Percentiles rank a stretch among this genome's conserved stretches.
Evolutionary conservation across 2,113 vertebrate species (phyloP).

Genomic region (Cyanoliseus patagonus): DNA sequence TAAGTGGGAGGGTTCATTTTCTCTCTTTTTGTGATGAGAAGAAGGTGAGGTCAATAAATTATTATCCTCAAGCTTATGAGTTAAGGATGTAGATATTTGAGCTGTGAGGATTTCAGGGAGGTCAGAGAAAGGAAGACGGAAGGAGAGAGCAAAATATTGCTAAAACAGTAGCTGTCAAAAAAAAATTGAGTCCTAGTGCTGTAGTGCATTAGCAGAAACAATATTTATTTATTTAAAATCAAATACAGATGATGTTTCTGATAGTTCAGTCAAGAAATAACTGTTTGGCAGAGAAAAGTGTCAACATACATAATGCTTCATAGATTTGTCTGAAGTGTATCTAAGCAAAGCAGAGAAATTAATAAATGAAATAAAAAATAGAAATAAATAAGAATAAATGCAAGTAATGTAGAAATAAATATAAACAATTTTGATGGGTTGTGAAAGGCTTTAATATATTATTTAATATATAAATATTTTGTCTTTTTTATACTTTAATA

Average conservation of each 20-base stretch:
- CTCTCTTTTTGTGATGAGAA: background rate
- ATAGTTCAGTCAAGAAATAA: background rate
- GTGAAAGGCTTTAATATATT: background rate
- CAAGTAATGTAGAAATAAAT: background rate
- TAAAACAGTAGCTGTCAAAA: background rate
- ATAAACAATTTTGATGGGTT: background rate
- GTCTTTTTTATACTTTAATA: background rate
- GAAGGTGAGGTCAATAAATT: background rate
- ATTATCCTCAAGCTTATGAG: background rate
- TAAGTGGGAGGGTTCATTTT: accelerated
- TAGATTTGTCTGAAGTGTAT: background rate
- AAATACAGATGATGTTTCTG: background rate
- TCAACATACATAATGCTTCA: background rate
- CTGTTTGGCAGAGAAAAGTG: background rate
- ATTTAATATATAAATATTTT: background rate
- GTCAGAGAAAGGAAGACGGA: background rate
- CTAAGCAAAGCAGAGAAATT: background rate
- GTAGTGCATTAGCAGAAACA: background rate
- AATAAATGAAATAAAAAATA: background rate
- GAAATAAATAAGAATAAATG: background rate
- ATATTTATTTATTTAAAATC: background rate
- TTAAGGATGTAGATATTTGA: background rate
- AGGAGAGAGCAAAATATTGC: background rate
- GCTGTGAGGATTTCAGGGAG: background rate
- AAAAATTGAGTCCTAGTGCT: background rate